Base-by-base conservation (phyloP, 2,888 invertebrate genomes). In the Acleris sparsana region DNA sequence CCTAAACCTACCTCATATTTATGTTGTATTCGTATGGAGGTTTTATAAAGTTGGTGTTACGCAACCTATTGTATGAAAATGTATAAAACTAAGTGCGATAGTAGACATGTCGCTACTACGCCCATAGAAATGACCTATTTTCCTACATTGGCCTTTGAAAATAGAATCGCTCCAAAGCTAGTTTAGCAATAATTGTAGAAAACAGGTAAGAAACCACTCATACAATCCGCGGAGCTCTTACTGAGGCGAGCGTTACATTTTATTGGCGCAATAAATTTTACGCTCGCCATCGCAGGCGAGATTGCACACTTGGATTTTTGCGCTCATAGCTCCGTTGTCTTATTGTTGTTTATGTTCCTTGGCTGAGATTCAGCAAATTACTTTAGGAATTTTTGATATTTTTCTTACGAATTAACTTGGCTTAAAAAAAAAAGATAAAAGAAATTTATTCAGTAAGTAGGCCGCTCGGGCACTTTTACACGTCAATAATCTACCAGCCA, bases 191-290 rank as follows among this genome's bases (percentile, higher is more conserved):
- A 57, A 51, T 51, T 49, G 63, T 44, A 57, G 43, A 29, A 33
- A 59, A 59, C 43, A 51, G 43, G 49, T 60, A 46, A 7, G 29
- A 49, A 33, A 46, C 16, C 33, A 56, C 43, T 46, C 53, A 55
- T 16, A 48, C 43, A 53, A 57, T 44, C 22, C 39, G n/a, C 17
- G 29, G 16, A 43, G 52, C 56, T 63, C 57, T 60, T 63, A 63
- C 59, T 11, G 56, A 55, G 25, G 49, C 44, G 49, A 63, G 63
- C 51, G 53, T 85, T 86, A 80, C 87, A 84, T 91, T 92, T 92
- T 92, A 92, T 92, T 89, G 89, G 85, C 80, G 83, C 83, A 75
- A 92, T 92, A 92, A 92, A 92, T 92, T 91, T 88, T 83, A 86
- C 82, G 85, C 75, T 73, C 78, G 82, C 84, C 78, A 85, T 85